phyloP scores from a whole-genome alignment of 1,140 invertebrate species.

The Aphis craccivora region DNA sequence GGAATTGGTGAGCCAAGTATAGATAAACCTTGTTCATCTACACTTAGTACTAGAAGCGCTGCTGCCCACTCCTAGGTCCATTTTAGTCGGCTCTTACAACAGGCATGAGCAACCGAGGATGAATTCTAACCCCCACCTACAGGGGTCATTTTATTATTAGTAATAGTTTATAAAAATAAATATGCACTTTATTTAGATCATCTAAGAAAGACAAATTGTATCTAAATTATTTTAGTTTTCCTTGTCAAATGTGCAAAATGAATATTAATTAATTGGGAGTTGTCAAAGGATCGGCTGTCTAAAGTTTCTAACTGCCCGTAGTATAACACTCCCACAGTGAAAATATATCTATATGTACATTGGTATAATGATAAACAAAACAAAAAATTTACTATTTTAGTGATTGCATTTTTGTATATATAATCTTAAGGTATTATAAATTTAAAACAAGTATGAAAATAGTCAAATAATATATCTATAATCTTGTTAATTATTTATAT shows the following conservation, averaged over 20 bases:
- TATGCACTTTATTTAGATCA: constrained; percentile 47
- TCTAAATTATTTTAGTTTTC: constrained; percentile 41
- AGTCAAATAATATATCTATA: background rate
- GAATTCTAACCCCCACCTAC: no score
- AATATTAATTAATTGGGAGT: constrained; percentile 14
- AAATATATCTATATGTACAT: background rate
- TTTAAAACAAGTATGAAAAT: no score
- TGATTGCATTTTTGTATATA: no score
- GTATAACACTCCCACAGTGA: constrained; percentile 44
- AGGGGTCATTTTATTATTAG: no score
- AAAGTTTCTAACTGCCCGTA: constrained; percentile 50
- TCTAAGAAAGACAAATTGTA: constrained; percentile 35
- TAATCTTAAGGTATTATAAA: background rate
- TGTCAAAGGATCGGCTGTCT: constrained; percentile 54
- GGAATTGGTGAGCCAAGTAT: no score
- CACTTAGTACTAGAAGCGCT: no score
- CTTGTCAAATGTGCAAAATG: constrained; percentile 22
- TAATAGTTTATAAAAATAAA: no score
- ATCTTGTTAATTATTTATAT: background rate
- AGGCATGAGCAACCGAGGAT: no score
- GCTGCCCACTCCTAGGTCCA: no score
- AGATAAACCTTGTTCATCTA: no score
- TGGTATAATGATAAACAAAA: background rate
- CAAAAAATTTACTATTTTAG: background rate
- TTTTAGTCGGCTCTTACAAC: no score